Conservation (phyloP, 2,888 invertebrate genomes). For the Coenonympha arcania region DNA sequence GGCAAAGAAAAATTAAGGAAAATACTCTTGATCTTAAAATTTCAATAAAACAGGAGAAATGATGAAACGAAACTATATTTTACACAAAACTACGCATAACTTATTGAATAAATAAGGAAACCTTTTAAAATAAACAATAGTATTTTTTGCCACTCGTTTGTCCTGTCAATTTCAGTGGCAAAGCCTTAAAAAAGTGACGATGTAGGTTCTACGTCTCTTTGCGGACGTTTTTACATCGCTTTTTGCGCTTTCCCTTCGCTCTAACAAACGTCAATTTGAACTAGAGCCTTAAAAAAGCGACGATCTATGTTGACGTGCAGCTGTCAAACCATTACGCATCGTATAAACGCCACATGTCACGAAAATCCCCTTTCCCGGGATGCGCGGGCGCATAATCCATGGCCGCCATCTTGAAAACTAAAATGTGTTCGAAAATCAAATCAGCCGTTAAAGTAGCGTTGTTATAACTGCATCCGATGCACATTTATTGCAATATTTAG, state of each 20-base stretch:
- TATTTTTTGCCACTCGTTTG: not conserved
- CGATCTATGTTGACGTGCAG: conserved; percentile 26
- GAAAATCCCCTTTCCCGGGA: conserved; percentile 42
- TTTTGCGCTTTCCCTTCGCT: conserved; percentile 1
- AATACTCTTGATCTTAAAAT: too few relatives aligned
- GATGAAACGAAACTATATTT: too few relatives aligned
- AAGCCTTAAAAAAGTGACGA: not conserved
- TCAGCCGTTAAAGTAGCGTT: conserved; percentile 42
- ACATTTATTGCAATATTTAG: conserved; percentile 59
- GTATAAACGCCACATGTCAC: conserved; percentile 44
- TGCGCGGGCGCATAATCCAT: conserved; percentile 12
- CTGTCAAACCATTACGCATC: conserved; percentile 1
- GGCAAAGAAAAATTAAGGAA: too few relatives aligned
- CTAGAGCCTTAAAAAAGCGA: conserved; percentile 14
- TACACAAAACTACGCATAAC: too few relatives aligned
- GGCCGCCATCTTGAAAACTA: conserved; percentile 23
- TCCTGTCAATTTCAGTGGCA: not conserved
- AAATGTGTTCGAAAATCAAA: conserved; percentile 43
- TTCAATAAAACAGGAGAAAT: too few relatives aligned
- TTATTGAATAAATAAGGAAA: too few relatives aligned
- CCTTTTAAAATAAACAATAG: not conserved
- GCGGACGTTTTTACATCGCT: not conserved
- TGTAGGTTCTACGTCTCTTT: not conserved
- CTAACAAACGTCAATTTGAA: conserved; percentile 7
- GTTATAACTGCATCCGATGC: conserved; percentile 40